Evolutionary conservation across 2,113 vertebrate species (phyloP), one percentile per base, ranked within the genome.

Genomic region (Vimba vimba): DNA sequence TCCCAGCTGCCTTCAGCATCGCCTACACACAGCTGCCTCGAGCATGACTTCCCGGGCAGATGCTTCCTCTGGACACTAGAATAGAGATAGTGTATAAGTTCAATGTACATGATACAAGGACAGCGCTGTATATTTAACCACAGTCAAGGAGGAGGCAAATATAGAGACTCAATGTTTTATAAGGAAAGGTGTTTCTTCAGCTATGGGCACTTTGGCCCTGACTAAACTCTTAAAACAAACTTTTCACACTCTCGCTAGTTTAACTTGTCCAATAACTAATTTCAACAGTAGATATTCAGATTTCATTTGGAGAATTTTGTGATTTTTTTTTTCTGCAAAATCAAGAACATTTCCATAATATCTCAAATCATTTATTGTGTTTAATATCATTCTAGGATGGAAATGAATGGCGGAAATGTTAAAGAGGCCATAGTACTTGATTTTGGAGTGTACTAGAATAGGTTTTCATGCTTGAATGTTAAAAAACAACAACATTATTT

Each of bases 131-230:
- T 79, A 62, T 82, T 62, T 77, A 82, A 50, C 66, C 21, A 15
- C 50, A 60, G 76, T 30, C 55, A 59, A 80, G 47, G 15, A 80
- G 68, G 77, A 80, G 52, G 52, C 82, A 75, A 81, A 47, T 86
- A 39, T 81, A 75, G 39, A 86, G 68, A 27, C 23, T 47, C 75
- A 55, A 33, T 62, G 43, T 64, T n/a, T 74, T 62, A 74, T 90
- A 86, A 89, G 89, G 88, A 76, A 77, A 77, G 17, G 43, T 75
- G 6, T 74, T 74, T 25, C 6, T 47, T 74, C n/a, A 47, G 43
- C 43, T 12, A 27, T 47, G 43, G 43, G 71, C 43, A 75, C 23
- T 17, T 27, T 50, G 43, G n/a, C 9, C 47, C 47, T 10, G 13
- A 10, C 74, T 52, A 55, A 77, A 77, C 15, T 10, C 75, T 77